Evolutionary conservation across 2,113 vertebrate genomes (phyloP).

Genomic region (Myiopsitta monachus): DNA sequence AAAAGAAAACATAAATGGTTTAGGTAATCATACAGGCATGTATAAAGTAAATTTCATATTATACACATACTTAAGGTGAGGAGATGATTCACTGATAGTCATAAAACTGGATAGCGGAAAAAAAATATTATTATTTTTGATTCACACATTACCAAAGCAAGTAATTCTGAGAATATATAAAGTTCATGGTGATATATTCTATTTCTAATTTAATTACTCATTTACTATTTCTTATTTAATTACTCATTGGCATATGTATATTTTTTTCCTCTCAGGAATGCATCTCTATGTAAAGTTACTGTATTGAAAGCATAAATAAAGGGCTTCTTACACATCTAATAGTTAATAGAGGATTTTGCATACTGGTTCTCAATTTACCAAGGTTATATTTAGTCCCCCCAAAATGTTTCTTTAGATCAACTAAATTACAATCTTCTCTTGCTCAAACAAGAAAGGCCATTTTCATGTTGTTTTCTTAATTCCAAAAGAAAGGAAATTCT

Average conservation of each 20-base stretch:
- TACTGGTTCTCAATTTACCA: background rate
- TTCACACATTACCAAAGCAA: background rate
- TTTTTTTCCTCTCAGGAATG: background rate
- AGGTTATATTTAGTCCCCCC: background rate
- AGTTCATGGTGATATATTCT: background rate
- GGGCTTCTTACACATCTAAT: background rate
- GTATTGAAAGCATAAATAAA: background rate
- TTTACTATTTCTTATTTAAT: background rate
- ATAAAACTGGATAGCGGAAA: background rate
- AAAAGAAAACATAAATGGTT: background rate
- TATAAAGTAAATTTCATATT: background rate
- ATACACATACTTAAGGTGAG: background rate
- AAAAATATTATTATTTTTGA: background rate
- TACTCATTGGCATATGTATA: background rate
- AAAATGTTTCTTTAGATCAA: background rate
- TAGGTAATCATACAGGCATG: background rate
- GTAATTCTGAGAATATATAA: background rate
- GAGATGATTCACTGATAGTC: background rate
- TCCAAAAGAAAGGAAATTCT: background rate
- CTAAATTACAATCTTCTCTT: background rate
- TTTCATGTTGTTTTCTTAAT: background rate
- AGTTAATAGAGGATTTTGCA: background rate
- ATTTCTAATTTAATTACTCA: background rate
- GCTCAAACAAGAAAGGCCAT: background rate
- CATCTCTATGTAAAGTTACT: background rate